Base-by-base conservation (phyloP, 2,797 vertebrate species). In the Pempheris klunzingeri region DNA sequence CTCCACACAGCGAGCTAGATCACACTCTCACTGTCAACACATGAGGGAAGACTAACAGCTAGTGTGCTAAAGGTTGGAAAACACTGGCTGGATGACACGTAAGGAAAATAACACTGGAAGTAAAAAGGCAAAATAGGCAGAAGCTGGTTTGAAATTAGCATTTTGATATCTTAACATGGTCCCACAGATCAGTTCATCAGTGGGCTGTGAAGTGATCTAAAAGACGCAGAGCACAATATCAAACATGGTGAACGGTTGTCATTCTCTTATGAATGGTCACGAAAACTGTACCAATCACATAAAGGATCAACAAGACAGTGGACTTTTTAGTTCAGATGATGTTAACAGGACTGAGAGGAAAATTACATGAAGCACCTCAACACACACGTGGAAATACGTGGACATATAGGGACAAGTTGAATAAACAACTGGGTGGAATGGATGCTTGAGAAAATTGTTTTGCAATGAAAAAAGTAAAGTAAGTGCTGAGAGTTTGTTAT, bases 1-100 rank as follows among this genome's bases (percentile, higher is more conserved):
- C 84, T 87, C 84, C 80, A 80, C 87, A 85, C 83, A 85, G 86
- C 57, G 12, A 85, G 88, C 85, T 77, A 69, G 81, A 91, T 92
- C 85, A 90, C 87, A 86, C 87, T 83, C 76, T 84, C 74, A 72
- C 88, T 85, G 83, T 90, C 90, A 88, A 89, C 87, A 90, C 82
- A 71, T 81, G 46, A 81, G 84, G 80, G 52, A 80, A 75, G 82
- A 75, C 71, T 71, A 82, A 77, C 85, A 77, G 80, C 8, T 28
- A 81, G 70, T 73, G 78, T 66, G 81, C 76, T 81, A 80, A 91
- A 90, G 87, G 80, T 77, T 86, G 73, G 71, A 63, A 88, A 89
- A 88, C 77, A 85, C 79, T 59, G 70, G 47, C 83, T 67, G 66
- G 63, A 63, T 57, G n/a, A 83, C 38, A 39, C 24, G 50, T 47